A percentile compares a stretch with the other conserved stretches of the same genome.
Evolutionary conservation across 1,140 invertebrate genomes (phyloP).

Genomic region (Orchesella cincta): DNA sequence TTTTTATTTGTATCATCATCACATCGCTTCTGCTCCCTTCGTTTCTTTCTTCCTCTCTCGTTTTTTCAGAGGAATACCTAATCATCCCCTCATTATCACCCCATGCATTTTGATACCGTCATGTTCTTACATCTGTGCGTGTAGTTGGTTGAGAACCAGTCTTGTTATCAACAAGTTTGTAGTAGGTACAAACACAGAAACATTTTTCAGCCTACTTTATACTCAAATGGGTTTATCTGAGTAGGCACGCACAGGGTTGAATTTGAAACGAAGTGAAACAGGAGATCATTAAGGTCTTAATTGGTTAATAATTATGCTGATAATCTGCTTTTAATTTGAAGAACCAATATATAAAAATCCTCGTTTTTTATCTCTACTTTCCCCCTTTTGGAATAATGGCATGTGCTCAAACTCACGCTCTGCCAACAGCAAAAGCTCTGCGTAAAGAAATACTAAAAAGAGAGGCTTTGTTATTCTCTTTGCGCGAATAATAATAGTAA

Average conservation of each 20-base stretch:
- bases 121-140: background rate
- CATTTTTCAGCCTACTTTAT: background rate
- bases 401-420: slow-evolving; percentile 5
- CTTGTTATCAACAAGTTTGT: background rate
- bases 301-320: slow-evolving; percentile 24
- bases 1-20: background rate
- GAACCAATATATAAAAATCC: background rate
- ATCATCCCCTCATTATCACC: slow-evolving; percentile 40
- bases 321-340: slow-evolving; percentile 25
- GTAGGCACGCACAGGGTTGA: background rate
- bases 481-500: too few species aligned
- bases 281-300: slow-evolving; percentile 18
- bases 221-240: background rate
- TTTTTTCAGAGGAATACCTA: slow-evolving; percentile 28
- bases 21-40: background rate
- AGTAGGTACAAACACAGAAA: background rate
- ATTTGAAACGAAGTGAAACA: background rate
- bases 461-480: too few species aligned
- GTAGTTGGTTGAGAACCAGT: background rate
- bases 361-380: background rate
- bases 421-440: background rate
- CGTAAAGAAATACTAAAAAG: background rate
- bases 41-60: background rate
- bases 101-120: background rate
- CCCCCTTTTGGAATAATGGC: background rate